These are phyloP conservation scores for Diarsia dahlii DNA, from an alignment of 2,888 invertebrate genomes.

Conservation along the genomic window DNA sequence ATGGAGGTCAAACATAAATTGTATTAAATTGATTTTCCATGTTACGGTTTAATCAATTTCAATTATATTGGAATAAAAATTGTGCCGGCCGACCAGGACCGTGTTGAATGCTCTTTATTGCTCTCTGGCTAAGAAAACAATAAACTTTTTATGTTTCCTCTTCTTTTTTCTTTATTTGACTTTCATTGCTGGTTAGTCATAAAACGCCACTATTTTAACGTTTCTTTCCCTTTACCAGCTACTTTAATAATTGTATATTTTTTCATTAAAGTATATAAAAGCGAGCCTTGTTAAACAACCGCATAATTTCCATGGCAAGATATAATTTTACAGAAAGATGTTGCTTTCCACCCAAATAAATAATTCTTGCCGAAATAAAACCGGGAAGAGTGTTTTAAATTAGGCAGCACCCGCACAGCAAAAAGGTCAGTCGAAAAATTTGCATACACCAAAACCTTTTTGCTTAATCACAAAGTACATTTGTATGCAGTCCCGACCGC, in stretches of 20 bases:
- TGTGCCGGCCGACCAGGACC: constrained; percentile 20
- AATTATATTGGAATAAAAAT: constrained; percentile 57
- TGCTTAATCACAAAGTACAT: constrained; percentile 56
- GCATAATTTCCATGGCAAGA: neutral
- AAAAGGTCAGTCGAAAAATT: constrained; percentile 52
- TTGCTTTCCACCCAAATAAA: constrained; percentile 8
- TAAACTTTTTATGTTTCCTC: constrained; percentile 46
- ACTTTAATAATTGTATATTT: constrained; percentile 15
- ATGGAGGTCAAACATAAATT: constrained; percentile 11
- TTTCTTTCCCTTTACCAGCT: constrained; percentile 1
- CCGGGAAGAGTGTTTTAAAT: constrained; percentile 44
- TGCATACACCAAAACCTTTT: constrained; percentile 55
- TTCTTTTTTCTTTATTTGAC: constrained; percentile 43
- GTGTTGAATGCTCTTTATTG: constrained; percentile 38
- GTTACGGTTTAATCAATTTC: constrained; percentile 44
- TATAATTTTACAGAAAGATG: neutral
- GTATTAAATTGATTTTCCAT: constrained; percentile 32
- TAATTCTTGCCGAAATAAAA: constrained; percentile 17
- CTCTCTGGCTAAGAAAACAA: constrained; percentile 45
- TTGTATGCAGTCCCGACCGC: constrained; percentile 54
- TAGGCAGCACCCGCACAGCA: constrained; percentile 34
- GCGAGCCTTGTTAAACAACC: neutral
- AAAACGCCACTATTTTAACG: constrained; percentile 13
- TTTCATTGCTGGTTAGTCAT: constrained; percentile 48
- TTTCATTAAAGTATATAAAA: constrained; percentile 8